Base-by-base conservation (phyloP, 2,888 invertebrate genomes). In the Drosophila dives region DNA sequence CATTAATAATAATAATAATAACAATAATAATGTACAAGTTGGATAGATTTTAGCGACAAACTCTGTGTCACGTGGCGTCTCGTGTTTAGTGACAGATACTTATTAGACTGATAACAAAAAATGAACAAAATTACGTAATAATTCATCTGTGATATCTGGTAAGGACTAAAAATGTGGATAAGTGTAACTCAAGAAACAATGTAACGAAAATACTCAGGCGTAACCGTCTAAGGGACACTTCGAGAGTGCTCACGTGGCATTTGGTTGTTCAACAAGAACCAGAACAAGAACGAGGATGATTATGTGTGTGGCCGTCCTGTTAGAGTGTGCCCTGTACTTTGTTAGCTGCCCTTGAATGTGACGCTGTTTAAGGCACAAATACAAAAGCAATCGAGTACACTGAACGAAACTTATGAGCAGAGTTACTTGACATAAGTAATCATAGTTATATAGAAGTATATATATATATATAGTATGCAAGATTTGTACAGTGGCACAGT, bases 41-140 rank as follows among this genome's bases (percentile, higher is more conserved):
- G 20, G 62, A 62, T 64, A 49, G 61, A 78, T 15, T 76, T 60
- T 74, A 69, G 60, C 64, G 55, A 75, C 61, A 62, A 48, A 54
- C 59, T 63, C 42, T 53, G 53, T 85, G 83, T 89, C 80, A 70
- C 77, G 84, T 38, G 55, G 40, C 58, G 75, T 83, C 73, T 77
- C 80, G 80, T 74, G 82, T 55, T 84, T 67, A 70, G 78, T 73
- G 80, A 81, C 77, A 68, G 20, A 77, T 68, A 74, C 62, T 55
- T 55, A 70, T 65, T 58, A 26, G 29, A 69, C 58, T 49, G 54
- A 79, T 49, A 40, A 68, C 55, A 34, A 59, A 71, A 71, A 50
- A 53, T 6, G 74, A 74, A 71, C 34, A 63, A 55, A 63, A 58
- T n/a, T 36, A 17, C 23, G 34, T 17, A 36, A 64, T 42, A 55